phyloP scores from a whole-genome alignment of 2,797 vertebrate genomes.

The Pangasius larnaudii region DNA sequence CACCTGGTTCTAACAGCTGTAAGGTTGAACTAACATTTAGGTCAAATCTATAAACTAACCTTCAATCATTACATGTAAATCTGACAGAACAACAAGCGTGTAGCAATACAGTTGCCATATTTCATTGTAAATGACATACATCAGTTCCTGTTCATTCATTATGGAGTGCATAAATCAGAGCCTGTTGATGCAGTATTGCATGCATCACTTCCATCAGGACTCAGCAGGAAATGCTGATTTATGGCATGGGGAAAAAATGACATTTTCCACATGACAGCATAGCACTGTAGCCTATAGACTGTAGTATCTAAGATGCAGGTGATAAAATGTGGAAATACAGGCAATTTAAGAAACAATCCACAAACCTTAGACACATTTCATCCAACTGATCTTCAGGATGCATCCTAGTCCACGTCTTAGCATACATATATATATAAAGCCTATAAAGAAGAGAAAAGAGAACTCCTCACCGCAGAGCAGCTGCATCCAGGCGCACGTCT shows the following conservation, averaged over 20 bases:
- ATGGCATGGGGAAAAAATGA: neutral
- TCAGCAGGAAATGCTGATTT: slow-evolving; percentile 17
- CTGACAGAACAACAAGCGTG: neutral
- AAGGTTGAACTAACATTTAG: neutral
- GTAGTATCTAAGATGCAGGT: neutral
- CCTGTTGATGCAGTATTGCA: slow-evolving; percentile 21
- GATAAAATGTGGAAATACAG: neutral
- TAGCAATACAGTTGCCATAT: neutral
- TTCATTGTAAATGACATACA: neutral
- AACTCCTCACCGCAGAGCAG: slow-evolving; percentile 83
- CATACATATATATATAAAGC: neutral
- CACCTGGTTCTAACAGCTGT: neutral
- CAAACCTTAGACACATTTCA: neutral
- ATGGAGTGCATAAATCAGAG: slow-evolving; percentile 17
- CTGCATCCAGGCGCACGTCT: slow-evolving; percentile 94
- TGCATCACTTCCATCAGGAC: slow-evolving; percentile 9
- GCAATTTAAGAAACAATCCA: neutral
- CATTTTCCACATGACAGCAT: neutral
- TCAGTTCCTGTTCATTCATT: slow-evolving; percentile 3
- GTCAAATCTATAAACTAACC: neutral
- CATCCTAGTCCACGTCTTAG: neutral
- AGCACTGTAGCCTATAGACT: neutral
- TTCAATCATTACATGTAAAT: neutral
- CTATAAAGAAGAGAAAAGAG: neutral
- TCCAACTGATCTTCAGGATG: neutral